Percentiles rank a stretch among this genome's conserved stretches.
phyloP scores from a whole-genome alignment of 2,888 invertebrate genomes.

The Globia sparganii region DNA sequence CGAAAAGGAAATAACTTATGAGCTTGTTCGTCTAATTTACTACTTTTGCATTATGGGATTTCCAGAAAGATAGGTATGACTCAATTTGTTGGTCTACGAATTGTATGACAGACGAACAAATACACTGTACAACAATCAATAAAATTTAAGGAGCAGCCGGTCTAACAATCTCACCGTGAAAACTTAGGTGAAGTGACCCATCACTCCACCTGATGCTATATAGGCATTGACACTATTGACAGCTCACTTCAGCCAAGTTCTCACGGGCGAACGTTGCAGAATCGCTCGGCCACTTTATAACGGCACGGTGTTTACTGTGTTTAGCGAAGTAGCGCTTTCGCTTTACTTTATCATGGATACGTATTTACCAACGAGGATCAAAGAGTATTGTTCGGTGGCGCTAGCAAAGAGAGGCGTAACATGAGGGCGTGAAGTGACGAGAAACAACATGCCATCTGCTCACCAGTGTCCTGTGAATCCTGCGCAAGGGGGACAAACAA shows the following conservation, averaged over 20 bases:
- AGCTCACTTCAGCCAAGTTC: no score
- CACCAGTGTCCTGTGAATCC: conserved; percentile 58
- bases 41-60: neutral
- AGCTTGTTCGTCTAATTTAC: neutral
- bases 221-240: no score
- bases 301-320: no score
- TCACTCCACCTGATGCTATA: no score
- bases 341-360: neutral
- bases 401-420: conserved; percentile 26
- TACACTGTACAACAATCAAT: neutral
- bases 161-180: no score
- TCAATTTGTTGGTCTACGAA: conserved; percentile 1
- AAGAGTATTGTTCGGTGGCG: neutral
- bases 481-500: conserved; percentile 55
- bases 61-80: conserved; percentile 11
- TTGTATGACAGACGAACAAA: neutral
- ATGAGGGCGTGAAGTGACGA: conserved; percentile 31
- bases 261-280: no score
- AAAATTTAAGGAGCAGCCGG: neutral
- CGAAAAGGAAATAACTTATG: conserved; percentile 8
- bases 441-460: conserved; percentile 58
- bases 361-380: neutral
- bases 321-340: neutral
- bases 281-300: neutral
- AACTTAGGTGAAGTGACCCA: no score